Evolutionary conservation across 1,140 invertebrate species (phyloP), one percentile per base, ranked within the genome.

Genomic region (Rhyacophila brunnea): DNA sequence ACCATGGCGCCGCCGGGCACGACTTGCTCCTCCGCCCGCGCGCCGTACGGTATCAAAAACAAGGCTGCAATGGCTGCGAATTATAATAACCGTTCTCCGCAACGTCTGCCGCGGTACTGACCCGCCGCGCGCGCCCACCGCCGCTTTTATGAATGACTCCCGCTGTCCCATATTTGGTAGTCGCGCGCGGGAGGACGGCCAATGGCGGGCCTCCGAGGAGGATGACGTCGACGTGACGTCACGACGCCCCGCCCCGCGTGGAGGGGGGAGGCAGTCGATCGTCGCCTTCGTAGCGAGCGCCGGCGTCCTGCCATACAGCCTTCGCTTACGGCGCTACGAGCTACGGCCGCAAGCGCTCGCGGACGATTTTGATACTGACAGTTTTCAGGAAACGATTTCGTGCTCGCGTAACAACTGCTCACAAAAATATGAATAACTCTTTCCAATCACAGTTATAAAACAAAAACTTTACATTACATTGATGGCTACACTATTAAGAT

Each of bases 81-180:
- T 3, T 32, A 38, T 34, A 70, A 73, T 69, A 66, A 28, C 71
- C 69, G 72, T 61, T 67, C 74, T 62, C 72, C 70, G 63, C 72
- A 71, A 72, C 72, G 66, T 70, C 71, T 66, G 74, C 72, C 73
- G 71, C 70, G 71, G 73, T 71, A 77, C 75, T 78, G 72, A 70
- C 74, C 72, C 69, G 73, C 72, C 72, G 74, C 74, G 73, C 71
- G 71, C 74, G 71, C 74, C 72, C 75, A 55, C 67, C 71, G 68
- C 69, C 68, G 67, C 47, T 76, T 75, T 77, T 77, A 77, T 77
- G 73, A 79, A 77, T 77, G 76, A 71, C 75, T 28, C 69, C 66
- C 68, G 69, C 74, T 74, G 76, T 77, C 74, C 76, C 76, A 78
- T 78, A 77, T 78, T 78, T 75, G 76, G 76, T 77, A 77, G 72